phyloP scores from a whole-genome alignment of 2,797 vertebrate genomes.

The Discoglossus pictus region DNA sequence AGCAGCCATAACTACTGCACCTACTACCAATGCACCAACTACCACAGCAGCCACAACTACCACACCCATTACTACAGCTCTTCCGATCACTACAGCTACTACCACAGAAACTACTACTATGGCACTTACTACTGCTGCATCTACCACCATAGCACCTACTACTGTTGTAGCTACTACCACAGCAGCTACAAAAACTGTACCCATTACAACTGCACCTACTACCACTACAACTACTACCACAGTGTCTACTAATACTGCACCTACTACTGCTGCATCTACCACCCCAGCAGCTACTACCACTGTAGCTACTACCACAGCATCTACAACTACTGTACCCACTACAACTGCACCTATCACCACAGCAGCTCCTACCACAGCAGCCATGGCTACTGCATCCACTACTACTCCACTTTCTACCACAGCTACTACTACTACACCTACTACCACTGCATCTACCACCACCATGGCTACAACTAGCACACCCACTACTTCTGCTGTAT shows the following conservation, averaged over 20 bases:
- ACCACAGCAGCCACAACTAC: background rate
- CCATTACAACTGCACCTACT: background rate
- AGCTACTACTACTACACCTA: background rate
- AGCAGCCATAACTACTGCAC: background rate
- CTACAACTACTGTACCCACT: background rate
- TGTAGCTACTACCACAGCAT: background rate
- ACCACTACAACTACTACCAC: background rate
- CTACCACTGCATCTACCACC: background rate
- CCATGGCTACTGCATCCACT: background rate
- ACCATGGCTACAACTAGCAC: background rate
- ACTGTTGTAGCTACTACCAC: background rate
- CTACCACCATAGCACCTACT: background rate
- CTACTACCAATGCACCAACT: background rate
- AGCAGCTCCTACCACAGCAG: background rate
- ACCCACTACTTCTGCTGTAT: too few species aligned
- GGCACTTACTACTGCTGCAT: background rate
- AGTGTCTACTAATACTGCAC: background rate
- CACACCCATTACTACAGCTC: background rate
- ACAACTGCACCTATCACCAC: background rate
- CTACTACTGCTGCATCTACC: background rate
- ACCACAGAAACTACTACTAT: background rate
- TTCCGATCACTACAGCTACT: background rate
- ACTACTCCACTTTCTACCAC: background rate
- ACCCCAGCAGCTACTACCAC: background rate
- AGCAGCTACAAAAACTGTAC: background rate